Evolutionary conservation across 2,888 invertebrate species (phyloP).

Genomic region (Copidosoma aretas): DNA sequence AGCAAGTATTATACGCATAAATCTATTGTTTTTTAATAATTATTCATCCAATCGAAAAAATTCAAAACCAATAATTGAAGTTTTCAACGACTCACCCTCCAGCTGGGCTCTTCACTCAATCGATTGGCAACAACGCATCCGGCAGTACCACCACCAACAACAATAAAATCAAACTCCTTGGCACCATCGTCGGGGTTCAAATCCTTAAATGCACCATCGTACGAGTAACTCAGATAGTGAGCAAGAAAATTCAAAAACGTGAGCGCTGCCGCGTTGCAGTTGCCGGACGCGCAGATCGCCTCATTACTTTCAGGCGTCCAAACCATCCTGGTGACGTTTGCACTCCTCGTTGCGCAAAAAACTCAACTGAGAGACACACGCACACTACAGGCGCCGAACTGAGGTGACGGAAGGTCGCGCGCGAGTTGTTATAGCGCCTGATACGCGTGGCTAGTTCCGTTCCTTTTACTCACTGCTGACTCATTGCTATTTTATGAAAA

Average conservation of each 20-base stretch:
- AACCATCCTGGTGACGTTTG: neutral
- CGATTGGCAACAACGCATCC: conserved; percentile 7
- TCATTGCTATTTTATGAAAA: too few relatives aligned
- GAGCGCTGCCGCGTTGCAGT: neutral
- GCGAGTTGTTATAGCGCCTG: too few relatives aligned
- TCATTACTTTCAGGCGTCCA: conserved; percentile 25
- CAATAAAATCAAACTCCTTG: neutral
- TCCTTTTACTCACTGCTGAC: too few relatives aligned
- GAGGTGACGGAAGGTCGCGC: too few relatives aligned
- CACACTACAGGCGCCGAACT: too few relatives aligned
- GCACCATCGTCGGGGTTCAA: conserved; percentile 3
- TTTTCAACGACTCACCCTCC: neutral
- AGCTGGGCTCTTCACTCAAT: neutral
- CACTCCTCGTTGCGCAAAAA: too few relatives aligned
- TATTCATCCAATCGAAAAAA: neutral
- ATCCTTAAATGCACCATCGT: neutral
- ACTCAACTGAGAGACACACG: too few relatives aligned
- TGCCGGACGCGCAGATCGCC: neutral
- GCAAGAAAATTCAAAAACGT: neutral
- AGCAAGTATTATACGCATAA: too few relatives aligned
- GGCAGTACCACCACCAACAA: conserved; percentile 2
- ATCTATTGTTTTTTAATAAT: neutral
- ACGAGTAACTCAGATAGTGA: neutral
- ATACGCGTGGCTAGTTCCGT: too few relatives aligned
- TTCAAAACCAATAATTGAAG: neutral